Evolutionary conservation across 2,113 vertebrate species (phyloP), one percentile per base, ranked within the genome.

Genomic region (Clarias batrachus): DNA sequence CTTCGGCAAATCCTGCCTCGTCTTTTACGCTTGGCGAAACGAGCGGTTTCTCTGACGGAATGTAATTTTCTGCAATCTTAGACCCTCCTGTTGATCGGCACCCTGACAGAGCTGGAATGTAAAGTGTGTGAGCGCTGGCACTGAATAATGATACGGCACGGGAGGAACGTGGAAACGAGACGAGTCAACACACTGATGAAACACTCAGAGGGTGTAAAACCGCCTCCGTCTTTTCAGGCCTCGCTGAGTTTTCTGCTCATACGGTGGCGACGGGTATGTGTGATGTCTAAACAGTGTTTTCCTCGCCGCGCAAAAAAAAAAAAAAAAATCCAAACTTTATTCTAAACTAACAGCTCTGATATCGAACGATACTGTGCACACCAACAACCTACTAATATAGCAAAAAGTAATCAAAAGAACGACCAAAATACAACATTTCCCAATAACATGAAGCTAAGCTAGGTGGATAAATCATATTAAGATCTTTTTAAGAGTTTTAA

Each of bases 1-100:
- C 68, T 86, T 65, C 63, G 89, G 87, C 87, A 89, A 86, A 89
- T 85, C 83, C 81, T 82, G 23, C 21, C 25, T 85, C 80, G 27
- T 79, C 48, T 78, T 48, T 66, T 21, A 85, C n/a, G 54, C 85
- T 60, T 60, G 33, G 37, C 30, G 2, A 85, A 90, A 91, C 90
- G 73, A 62, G 83, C 85, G 27, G 62, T 54, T 90, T 92, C 90
- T 92, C 92, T 90, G 82, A 62, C 81, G 81, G 87, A 88, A 90
- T 90, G 37, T 88, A 90, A 92, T 90, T 89, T 91, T 87, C 87
- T 48, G 63, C 83, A 87, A 89, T 84, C 81, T 65, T 78, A 85
- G 84, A 85, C 76, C 65, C 78, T 90, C 48, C 65, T 85, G 85
- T 84, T 90, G 83, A 87, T 76, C 48, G 65, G 25, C 74, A 73